Evolutionary conservation across 2,113 vertebrate genomes (phyloP).

Genomic region (Dolichallabes microphthalmus): DNA sequence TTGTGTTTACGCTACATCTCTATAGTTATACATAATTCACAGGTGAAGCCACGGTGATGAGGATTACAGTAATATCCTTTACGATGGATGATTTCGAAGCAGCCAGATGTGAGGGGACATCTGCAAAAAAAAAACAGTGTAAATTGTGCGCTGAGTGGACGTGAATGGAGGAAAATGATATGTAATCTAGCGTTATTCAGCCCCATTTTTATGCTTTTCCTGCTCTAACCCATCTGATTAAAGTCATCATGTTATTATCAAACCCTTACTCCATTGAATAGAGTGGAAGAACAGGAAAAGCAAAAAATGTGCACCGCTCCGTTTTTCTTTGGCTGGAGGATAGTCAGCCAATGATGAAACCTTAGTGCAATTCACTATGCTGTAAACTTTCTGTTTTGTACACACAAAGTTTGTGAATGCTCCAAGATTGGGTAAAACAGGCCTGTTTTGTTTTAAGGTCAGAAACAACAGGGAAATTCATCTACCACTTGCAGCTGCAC

Average conservation of each 20-base stretch:
- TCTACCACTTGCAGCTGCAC: slow-evolving; percentile 14
- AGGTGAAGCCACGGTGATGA: background rate
- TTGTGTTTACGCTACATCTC: background rate
- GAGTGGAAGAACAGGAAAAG: background rate
- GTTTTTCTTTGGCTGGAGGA: background rate
- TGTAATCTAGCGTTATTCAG: background rate
- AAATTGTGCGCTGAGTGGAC: background rate
- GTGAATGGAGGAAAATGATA: slow-evolving; percentile 18
- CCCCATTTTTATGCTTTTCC: background rate
- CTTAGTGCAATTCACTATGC: background rate
- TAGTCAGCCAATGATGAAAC: slow-evolving; percentile 16
- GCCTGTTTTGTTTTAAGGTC: background rate
- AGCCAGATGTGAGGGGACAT: background rate
- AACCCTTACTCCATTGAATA: background rate
- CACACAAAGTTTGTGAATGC: background rate
- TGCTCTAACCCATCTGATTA: slow-evolving; percentile 31
- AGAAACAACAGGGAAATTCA: slow-evolving; percentile 16
- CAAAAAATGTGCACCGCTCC: background rate
- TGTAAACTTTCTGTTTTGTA: background rate
- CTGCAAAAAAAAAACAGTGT: background rate
- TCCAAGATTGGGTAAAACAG: background rate
- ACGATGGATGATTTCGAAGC: background rate
- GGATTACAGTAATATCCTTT: background rate
- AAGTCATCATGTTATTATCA: slow-evolving; percentile 27
- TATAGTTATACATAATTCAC: background rate